A percentile compares a stretch with the other conserved stretches of the same genome.
Evolutionary conservation across 2,888 invertebrate genomes (phyloP).

Genomic region (Notocelia uddmanniana): DNA sequence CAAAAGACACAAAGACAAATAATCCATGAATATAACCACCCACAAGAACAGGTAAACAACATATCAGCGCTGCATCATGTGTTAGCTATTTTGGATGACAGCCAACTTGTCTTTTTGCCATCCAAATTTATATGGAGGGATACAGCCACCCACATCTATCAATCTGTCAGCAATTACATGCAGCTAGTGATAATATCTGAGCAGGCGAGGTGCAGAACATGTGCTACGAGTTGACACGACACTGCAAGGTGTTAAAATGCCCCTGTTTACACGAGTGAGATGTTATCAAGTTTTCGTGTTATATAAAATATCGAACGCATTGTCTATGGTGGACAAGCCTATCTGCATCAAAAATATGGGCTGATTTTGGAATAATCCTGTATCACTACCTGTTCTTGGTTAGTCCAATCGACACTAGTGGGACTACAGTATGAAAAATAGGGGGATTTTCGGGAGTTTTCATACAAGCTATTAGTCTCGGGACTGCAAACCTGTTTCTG

Average conservation of each 20-base stretch:
- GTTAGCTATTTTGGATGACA: conserved; percentile 29
- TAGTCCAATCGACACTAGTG: too few species aligned
- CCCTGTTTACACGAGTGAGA: not conserved
- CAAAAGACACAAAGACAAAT: not conserved
- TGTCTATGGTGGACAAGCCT: too few species aligned
- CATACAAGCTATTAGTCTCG: too few species aligned
- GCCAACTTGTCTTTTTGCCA: conserved; percentile 40
- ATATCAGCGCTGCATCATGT: conserved; percentile 19
- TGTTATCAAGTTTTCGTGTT: not conserved
- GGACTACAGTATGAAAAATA: too few species aligned
- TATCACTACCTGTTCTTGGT: too few species aligned
- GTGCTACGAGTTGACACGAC: conserved; percentile 2
- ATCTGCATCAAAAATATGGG: too few species aligned
- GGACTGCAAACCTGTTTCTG: too few species aligned
- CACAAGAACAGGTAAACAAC: conserved; percentile 37
- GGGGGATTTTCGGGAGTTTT: too few species aligned
- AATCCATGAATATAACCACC: conserved; percentile 26
- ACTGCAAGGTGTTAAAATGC: conserved; percentile 13
- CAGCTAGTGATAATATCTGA: conserved; percentile 10
- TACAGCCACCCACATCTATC: conserved; percentile 27
- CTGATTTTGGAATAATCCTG: too few species aligned
- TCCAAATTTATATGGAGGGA: conserved; percentile 24
- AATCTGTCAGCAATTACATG: conserved; percentile 34
- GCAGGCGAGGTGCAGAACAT: not conserved
- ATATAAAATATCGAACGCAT: too few species aligned